Conservation (phyloP, 2,113 vertebrate genomes). For the Myocastor coypus region DNA sequence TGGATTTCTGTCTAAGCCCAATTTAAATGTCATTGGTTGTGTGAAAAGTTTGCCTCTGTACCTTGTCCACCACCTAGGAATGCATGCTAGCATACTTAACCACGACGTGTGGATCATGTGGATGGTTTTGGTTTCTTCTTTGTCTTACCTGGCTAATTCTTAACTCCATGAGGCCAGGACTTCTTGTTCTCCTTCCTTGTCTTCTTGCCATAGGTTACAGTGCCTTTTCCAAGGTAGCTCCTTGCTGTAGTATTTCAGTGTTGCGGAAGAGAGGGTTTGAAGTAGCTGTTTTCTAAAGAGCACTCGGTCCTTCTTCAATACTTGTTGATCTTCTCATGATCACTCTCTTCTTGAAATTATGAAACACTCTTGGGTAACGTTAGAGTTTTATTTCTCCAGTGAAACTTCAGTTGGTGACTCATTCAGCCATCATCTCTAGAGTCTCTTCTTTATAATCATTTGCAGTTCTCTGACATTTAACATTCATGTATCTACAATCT, state of each 20-base stretch:
- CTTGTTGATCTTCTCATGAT: neutral
- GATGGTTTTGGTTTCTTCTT: conserved; percentile 11
- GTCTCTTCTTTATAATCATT: neutral
- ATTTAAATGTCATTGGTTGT: neutral
- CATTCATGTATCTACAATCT: neutral
- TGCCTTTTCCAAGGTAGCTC: neutral
- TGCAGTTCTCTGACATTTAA: neutral
- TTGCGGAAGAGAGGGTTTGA: neutral
- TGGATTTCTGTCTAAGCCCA: neutral
- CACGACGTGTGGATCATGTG: neutral
- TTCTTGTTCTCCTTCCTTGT: neutral
- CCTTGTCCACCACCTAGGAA: neutral
- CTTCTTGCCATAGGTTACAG: neutral
- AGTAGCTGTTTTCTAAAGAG: neutral
- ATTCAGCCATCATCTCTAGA: neutral
- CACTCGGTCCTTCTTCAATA: neutral
- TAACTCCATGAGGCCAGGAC: neutral
- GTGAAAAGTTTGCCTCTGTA: neutral
- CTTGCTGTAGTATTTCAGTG: neutral
- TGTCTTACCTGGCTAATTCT: neutral
- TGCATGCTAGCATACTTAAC: neutral
- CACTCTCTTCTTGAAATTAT: neutral
- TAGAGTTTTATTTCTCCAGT: neutral
- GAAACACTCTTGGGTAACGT: neutral
- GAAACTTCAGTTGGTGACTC: neutral